phyloP scores from a whole-genome alignment of 2,888 invertebrate genomes.

The Sarcophaga carnaria region DNA sequence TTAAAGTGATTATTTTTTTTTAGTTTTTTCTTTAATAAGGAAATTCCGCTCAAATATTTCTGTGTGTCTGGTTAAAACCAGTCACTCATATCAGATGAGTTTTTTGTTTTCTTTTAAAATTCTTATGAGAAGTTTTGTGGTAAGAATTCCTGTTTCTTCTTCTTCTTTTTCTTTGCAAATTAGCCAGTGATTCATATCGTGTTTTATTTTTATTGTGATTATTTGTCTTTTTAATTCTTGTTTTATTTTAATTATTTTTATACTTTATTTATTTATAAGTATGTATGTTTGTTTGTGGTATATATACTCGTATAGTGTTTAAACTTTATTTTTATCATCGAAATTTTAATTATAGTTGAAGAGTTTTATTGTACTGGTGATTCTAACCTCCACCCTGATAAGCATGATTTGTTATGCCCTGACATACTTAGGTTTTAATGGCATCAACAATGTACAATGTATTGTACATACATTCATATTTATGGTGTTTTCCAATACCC shows the following conservation, averaged over 20 bases:
- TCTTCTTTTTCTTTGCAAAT: neutral
- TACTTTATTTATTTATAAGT: neutral
- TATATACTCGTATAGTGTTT: no score
- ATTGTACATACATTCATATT: no score
- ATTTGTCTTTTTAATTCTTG: neutral
- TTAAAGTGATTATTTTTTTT: neutral
- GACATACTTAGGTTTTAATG: conserved; percentile 49
- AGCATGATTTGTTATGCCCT: conserved; percentile 52
- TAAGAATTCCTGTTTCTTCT: neutral
- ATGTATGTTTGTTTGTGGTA: neutral
- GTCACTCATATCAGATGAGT: neutral
- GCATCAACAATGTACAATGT: neutral
- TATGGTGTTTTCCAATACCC: neutral
- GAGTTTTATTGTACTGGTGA: neutral
- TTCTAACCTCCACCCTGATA: conserved; percentile 50
- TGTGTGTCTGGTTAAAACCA: conserved; percentile 7
- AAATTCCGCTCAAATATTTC: neutral
- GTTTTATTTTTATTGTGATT: neutral
- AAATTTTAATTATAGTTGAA: no score
- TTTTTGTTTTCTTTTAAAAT: no score
- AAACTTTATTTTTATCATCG: no score
- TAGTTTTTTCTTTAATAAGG: neutral
- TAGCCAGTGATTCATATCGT: neutral
- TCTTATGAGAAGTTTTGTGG: no score
- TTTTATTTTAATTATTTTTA: neutral